Evolutionary conservation across 2,113 vertebrate species (phyloP), one percentile per base, ranked within the genome.

Genomic region (Dunckerocampus dactyliophorus): DNA sequence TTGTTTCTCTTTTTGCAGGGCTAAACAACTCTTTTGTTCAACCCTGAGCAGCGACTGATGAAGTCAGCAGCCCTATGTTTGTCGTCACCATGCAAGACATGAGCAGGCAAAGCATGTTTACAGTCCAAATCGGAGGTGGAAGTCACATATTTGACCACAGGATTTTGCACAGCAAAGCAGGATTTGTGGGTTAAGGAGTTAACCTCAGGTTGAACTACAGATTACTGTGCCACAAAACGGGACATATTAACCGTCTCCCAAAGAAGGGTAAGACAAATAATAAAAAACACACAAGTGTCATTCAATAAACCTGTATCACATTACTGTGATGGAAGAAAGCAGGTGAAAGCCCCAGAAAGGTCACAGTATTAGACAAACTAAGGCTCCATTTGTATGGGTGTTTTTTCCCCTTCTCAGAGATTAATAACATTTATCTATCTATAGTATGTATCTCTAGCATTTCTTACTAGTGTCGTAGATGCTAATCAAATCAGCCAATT

Each of bases 11-110:
- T 81, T 43, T 62, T 71, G 69, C 75, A 51, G 50, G 1, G 54
- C 60, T 74, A 63, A 65, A 82, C 63, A 63, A 47, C 55, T 75
- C 67, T 71, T 87, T 86, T 85, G 82, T 86, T 65, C 43, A 63
- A 47, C 47, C 11, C 48, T 47, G 45, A 67, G 58, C 19, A 62
- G 59, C 74, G 77, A 83, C 59, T 59, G 71, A 77, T 82, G 75
- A 79, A 71, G 73, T 82, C 73, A 79, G 87, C 77, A 57, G 52
- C 31, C 19, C 55, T 2, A 1, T 77, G 72, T 77, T 81, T 83
- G 51, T 53, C 65, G 57, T 75, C 46, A 42, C 65, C 51, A 65
- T 7, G 52, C 50, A 67, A 63, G 65, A 70, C 56, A 22, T 65
- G 59, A 75, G 43, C 43, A 37, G 47, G 43, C 47, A 45, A 8